These are phyloP conservation scores for Acropora tenuis DNA, from an alignment of 64 coral and sea anemone genomes.

Conservation along the genomic window DNA sequence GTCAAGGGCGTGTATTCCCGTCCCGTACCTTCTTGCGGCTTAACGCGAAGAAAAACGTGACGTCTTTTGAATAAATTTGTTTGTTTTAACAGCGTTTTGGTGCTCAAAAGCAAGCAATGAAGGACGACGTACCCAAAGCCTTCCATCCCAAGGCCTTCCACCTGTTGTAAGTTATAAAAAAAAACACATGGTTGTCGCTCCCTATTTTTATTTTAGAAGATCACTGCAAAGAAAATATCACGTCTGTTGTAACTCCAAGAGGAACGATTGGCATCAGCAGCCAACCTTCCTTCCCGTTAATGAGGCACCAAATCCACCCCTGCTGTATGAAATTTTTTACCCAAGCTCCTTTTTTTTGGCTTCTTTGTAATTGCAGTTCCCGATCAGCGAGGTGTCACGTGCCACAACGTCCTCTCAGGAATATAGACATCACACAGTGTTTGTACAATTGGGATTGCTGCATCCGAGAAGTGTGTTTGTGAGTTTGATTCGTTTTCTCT, in stretches of 20 bases:
- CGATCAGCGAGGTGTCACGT: constrained; percentile 25
- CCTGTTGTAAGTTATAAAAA: constrained; percentile 45
- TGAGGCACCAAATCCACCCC: neutral
- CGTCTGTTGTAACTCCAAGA: no score
- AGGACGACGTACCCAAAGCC: constrained; percentile 7
- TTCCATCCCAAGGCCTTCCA: constrained; percentile 58
- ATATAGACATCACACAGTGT: constrained; percentile 55
- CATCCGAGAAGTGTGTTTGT: constrained; percentile 92
- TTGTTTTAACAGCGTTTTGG: neutral
- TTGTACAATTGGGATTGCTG: constrained; percentile 83
- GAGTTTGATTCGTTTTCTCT: constrained; percentile 40
- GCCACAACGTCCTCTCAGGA: neutral
- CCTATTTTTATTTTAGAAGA: no score
- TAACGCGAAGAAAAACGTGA: no score
- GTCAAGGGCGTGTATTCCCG: no score
- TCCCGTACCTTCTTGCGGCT: no score
- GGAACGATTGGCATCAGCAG: no score
- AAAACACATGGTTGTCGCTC: neutral
- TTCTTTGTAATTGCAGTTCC: constrained; percentile 37
- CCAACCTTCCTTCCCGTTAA: no score
- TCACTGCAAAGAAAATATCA: no score
- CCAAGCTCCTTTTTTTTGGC: neutral
- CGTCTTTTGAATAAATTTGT: neutral
- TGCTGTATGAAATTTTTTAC: no score
- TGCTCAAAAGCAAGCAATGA: neutral